A percentile compares a stretch with the other conserved stretches of the same genome.
phyloP scores from a whole-genome alignment of 2,888 invertebrate species.

The Helicoverpa assulta region DNA sequence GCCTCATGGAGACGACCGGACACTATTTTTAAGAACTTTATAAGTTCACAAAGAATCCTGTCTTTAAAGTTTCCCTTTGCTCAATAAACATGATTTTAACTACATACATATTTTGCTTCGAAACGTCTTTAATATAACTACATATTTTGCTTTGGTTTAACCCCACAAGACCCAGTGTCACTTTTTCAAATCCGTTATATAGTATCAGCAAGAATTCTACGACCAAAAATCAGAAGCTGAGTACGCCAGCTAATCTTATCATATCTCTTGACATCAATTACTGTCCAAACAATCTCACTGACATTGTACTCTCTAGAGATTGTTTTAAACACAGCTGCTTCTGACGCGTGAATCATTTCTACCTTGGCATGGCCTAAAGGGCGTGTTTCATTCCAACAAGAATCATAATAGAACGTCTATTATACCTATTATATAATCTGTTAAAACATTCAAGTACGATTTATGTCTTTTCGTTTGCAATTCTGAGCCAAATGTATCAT shows the following conservation, averaged over 20 bases:
- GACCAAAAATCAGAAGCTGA: no score
- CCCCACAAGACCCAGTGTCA: no score
- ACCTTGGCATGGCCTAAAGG: conserved; percentile 31
- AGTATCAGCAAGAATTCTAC: no score
- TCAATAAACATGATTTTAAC: no score
- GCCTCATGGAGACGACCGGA: no score
- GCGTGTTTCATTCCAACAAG: neutral
- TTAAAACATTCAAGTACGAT: conserved; percentile 17
- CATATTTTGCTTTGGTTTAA: no score
- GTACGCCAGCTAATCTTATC: neutral
- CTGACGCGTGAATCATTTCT: conserved; percentile 22
- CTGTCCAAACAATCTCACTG: neutral
- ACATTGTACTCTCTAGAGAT: neutral
- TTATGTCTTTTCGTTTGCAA: conserved; percentile 8
- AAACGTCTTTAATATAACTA: no score
- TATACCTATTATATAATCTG: conserved; percentile 28
- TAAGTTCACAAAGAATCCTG: no score
- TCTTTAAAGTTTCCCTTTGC: no score
- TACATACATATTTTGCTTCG: no score
- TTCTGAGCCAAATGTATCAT: conserved; percentile 18
- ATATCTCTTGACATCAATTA: neutral
- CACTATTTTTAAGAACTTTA: no score
- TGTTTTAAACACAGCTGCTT: conserved; percentile 3
- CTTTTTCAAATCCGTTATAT: no score
- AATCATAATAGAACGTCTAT: conserved; percentile 21